phyloP scores from a whole-genome alignment of 1,140 invertebrate genomes.

The Maconellicoccus hirsutus region DNA sequence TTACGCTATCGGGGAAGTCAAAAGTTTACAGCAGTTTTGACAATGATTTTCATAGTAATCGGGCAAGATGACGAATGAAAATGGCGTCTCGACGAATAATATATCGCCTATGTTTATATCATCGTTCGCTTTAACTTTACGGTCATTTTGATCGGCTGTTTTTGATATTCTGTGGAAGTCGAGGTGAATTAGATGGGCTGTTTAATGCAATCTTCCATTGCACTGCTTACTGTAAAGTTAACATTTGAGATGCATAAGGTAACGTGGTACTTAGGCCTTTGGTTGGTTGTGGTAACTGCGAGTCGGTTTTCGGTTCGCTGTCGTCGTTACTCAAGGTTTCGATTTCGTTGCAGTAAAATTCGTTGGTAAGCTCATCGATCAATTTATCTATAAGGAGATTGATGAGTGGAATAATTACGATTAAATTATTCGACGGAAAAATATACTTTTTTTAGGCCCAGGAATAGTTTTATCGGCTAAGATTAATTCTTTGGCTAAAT shows the following conservation, averaged over 20 bases:
- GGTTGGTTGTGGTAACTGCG: not conserved
- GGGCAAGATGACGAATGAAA: slow-evolving; percentile 47
- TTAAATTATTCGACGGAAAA: too few relatives aligned
- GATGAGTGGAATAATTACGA: too few relatives aligned
- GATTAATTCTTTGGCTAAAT: slow-evolving; percentile 30
- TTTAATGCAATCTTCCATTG: not conserved
- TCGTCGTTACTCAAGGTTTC: not conserved
- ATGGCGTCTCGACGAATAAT: slow-evolving; percentile 56
- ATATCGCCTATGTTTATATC: slow-evolving; percentile 48
- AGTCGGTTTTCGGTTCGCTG: not conserved
- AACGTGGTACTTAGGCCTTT: not conserved
- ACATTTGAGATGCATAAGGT: not conserved
- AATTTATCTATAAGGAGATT: not conserved
- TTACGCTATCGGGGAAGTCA: slow-evolving; percentile 39
- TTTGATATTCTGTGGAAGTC: slow-evolving; percentile 33
- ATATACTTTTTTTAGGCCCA: slow-evolving; percentile 32
- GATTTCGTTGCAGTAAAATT: slow-evolving; percentile 4
- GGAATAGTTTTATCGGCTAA: slow-evolving; percentile 29
- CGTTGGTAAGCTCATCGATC: not conserved
- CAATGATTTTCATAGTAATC: slow-evolving; percentile 39
- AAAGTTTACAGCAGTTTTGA: slow-evolving; percentile 42
- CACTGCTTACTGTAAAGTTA: not conserved
- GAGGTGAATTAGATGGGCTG: not conserved
- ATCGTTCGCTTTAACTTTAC: slow-evolving; percentile 41
- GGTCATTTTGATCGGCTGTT: slow-evolving; percentile 34